These are phyloP conservation scores for Eupithecia insigniata DNA, from an alignment of 2,888 invertebrate genomes.

Conservation along the genomic window DNA sequence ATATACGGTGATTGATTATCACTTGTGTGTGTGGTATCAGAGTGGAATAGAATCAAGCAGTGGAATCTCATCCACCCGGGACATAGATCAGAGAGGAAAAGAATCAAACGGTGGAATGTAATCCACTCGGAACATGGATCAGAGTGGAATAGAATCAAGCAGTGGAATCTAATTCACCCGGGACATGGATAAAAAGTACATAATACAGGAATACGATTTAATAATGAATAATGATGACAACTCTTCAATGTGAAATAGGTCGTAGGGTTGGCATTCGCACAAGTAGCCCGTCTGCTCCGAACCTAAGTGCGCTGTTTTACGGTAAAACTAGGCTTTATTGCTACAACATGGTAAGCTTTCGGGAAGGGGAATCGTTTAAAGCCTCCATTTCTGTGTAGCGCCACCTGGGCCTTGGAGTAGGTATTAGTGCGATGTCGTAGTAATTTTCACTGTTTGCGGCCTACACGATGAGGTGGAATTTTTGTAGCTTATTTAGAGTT, in stretches of 20 bases:
- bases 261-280: not conserved
- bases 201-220: too few relatives aligned
- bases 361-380: conserved; percentile 70
- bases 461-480: conserved; percentile 37
- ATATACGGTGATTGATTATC: not conserved
- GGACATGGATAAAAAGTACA: not conserved
- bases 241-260: not conserved
- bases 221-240: not conserved
- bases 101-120: too few relatives aligned
- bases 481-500: conserved; percentile 26
- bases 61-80: not conserved
- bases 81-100: too few relatives aligned
- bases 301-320: conserved; percentile 48
- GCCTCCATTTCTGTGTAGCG: conserved; percentile 63
- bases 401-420: conserved; percentile 68
- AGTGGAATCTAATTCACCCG: not conserved
- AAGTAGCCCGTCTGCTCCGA: not conserved
- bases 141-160: too few relatives aligned
- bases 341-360: conserved; percentile 59
- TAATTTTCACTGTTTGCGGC: conserved; percentile 61
- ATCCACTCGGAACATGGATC: too few relatives aligned
- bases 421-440: conserved; percentile 48
- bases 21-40: not conserved
- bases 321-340: conserved; percentile 68
- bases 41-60: not conserved